phyloP scores from a whole-genome alignment of 64 coral and sea anemone genomes.

The Porites lutea region DNA sequence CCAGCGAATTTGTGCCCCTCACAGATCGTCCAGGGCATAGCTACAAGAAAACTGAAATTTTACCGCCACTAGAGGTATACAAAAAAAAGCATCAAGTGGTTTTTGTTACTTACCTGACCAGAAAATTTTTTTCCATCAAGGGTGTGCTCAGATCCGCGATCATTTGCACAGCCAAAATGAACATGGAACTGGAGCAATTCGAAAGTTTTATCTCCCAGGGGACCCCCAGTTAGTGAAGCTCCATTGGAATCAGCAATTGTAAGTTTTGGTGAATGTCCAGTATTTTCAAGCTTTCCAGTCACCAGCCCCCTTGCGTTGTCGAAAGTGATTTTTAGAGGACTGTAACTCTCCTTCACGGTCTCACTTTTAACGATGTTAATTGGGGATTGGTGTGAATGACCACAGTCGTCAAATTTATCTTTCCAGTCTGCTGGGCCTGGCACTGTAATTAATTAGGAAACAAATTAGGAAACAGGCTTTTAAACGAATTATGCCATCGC shows the following conservation, averaged over 20 bases:
- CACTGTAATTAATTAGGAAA: not conserved
- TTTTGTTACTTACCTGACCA: not conserved
- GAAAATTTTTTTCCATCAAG: not conserved
- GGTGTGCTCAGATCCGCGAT: conserved; percentile 18
- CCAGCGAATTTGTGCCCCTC: too few relatives aligned
- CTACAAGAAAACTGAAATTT: too few relatives aligned
- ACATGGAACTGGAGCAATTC: conserved; percentile 8
- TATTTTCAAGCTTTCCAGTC: not conserved
- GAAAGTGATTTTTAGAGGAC: not conserved
- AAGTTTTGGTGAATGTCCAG: not conserved
- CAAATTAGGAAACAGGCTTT: too few relatives aligned
- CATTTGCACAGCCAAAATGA: conserved; percentile 30
- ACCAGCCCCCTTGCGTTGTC: conserved; percentile 10
- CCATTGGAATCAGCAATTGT: not conserved
- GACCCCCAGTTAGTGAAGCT: not conserved
- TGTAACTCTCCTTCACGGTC: too few relatives aligned
- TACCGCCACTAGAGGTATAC: too few relatives aligned
- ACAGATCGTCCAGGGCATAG: too few relatives aligned
- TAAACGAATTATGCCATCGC: too few relatives aligned
- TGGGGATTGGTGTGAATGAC: not conserved
- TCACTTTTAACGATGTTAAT: not conserved
- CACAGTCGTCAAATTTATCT: not conserved
- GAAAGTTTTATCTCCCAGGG: not conserved
- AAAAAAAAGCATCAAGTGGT: too few relatives aligned
- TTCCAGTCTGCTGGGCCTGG: not conserved